A percentile compares a stretch with the other conserved stretches of the same genome.
Evolutionary conservation across 2,797 vertebrate species (phyloP).

Genomic region (Argentina silus): DNA sequence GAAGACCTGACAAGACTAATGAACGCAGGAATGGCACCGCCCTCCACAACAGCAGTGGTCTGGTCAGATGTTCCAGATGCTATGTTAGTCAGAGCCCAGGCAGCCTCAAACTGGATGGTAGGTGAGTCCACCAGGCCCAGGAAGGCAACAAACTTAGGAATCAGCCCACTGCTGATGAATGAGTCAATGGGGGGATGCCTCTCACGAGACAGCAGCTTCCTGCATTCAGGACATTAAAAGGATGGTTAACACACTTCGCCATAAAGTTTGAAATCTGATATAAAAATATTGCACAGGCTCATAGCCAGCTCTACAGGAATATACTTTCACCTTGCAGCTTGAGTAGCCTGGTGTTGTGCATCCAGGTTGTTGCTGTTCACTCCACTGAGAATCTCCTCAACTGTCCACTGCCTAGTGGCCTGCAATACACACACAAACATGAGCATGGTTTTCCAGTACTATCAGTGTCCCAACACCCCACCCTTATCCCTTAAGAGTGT

Average conservation of each 20-base stretch:
- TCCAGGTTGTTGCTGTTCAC: constrained; percentile 82
- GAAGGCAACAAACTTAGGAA: constrained; percentile 90
- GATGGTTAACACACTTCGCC: not conserved
- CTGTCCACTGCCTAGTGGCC: constrained; percentile 86
- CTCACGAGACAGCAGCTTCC: constrained; percentile 95
- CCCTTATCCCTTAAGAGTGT: no score
- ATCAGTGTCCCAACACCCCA: no score
- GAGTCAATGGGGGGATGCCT: constrained; percentile 93
- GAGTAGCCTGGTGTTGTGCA: constrained; percentile 91
- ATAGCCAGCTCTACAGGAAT: not conserved
- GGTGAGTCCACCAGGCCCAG: constrained; percentile 82
- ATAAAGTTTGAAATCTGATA: not conserved
- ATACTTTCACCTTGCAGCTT: constrained; percentile 89
- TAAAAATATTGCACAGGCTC: not conserved
- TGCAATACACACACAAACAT: constrained; percentile 37
- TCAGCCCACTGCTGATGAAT: constrained; percentile 90
- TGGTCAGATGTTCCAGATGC: constrained; percentile 94
- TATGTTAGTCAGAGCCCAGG: constrained; percentile 98
- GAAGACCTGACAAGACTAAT: constrained; percentile 87
- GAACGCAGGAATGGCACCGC: constrained; percentile 92
- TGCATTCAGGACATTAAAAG: constrained; percentile 48
- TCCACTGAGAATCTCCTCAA: constrained; percentile 90
- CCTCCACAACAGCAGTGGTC: constrained; percentile 92
- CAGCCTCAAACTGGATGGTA: constrained; percentile 95
- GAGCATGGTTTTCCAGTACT: not conserved